phyloP scores from a whole-genome alignment of 1,140 invertebrate species.

The Trissolcus basalis region DNA sequence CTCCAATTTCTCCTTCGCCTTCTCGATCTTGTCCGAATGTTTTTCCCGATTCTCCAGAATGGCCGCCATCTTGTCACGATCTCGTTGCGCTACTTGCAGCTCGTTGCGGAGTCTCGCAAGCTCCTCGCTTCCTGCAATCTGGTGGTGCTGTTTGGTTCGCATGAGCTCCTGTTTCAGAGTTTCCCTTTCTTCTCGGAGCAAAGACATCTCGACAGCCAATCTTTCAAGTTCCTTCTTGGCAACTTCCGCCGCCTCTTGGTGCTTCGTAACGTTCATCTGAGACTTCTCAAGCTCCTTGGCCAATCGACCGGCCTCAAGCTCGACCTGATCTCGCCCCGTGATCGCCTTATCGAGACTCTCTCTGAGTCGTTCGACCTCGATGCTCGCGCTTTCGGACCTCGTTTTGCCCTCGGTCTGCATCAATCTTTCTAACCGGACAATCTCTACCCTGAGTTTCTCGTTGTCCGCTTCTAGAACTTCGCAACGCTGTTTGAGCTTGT shows the following conservation, averaged over 20 bases:
- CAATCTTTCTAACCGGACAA: constrained; percentile 82
- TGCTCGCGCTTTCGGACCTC: constrained; percentile 74
- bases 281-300: constrained; percentile 92
- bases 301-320: constrained; percentile 88
- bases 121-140: constrained; percentile 77
- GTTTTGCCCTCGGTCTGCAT: constrained; percentile 77
- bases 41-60: constrained; percentile 85
- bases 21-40: constrained; percentile 88
- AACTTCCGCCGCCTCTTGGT: constrained; percentile 86
- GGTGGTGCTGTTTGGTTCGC: constrained; percentile 82
- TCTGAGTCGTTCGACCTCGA: constrained; percentile 88
- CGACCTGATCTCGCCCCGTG: constrained; percentile 85
- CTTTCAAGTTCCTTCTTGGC: constrained; percentile 89
- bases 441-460: constrained; percentile 82
- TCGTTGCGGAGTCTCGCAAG: constrained; percentile 82
- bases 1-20: constrained; percentile 88
- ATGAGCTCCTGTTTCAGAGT: constrained; percentile 81
- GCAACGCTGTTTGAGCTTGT: constrained; percentile 84
- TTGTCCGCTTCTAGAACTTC: constrained; percentile 85
- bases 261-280: constrained; percentile 86
- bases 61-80: constrained; percentile 84
- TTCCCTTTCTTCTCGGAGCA: constrained; percentile 87
- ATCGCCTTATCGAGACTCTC: constrained; percentile 91
- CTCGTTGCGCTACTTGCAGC: constrained; percentile 81
- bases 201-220: constrained; percentile 85